These are phyloP conservation scores for Lordiphosa collinella DNA, from an alignment of 1,140 invertebrate genomes.

Conservation along the genomic window DNA sequence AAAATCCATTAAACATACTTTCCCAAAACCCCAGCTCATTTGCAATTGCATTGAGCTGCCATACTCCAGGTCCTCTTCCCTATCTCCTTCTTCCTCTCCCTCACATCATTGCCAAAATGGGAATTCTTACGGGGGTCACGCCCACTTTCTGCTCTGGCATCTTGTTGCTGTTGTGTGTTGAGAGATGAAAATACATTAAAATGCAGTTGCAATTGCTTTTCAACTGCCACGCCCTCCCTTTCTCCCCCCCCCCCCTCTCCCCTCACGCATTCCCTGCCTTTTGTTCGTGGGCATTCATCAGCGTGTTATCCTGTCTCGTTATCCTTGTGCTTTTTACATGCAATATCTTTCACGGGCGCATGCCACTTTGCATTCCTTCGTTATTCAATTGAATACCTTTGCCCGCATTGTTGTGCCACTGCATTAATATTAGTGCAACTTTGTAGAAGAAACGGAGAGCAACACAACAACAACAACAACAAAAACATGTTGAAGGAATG, in stretches of 20 bases:
- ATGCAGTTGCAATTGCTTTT: slow-evolving; percentile 54
- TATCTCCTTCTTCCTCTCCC: background rate
- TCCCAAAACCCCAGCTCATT: slow-evolving; percentile 22
- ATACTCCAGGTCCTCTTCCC: slow-evolving; percentile 1
- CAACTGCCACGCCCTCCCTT: slow-evolving; percentile 17
- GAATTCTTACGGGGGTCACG: slow-evolving; percentile 26
- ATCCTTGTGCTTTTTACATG: slow-evolving; percentile 46
- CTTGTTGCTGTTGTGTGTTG: slow-evolving; percentile 8
- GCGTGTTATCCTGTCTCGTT: slow-evolving; percentile 61
- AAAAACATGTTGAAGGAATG: no score
- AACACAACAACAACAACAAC: no score
- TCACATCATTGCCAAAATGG: slow-evolving; percentile 40
- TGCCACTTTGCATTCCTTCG: slow-evolving; percentile 48
- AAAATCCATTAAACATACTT: background rate
- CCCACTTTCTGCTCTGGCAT: slow-evolving; percentile 9
- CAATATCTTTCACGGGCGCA: slow-evolving; percentile 30
- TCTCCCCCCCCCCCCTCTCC: background rate
- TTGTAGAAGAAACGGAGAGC: no score
- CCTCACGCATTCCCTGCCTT: background rate
- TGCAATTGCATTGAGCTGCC: slow-evolving; percentile 43
- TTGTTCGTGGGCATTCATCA: slow-evolving; percentile 55
- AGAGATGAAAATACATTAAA: slow-evolving; percentile 59
- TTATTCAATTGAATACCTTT: slow-evolving; percentile 1
- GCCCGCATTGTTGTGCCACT: background rate
- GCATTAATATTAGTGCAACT: slow-evolving; percentile 34